Evolutionary conservation across 1,140 invertebrate species (phyloP).

Genomic region (Ctenoplectra terminalis): DNA sequence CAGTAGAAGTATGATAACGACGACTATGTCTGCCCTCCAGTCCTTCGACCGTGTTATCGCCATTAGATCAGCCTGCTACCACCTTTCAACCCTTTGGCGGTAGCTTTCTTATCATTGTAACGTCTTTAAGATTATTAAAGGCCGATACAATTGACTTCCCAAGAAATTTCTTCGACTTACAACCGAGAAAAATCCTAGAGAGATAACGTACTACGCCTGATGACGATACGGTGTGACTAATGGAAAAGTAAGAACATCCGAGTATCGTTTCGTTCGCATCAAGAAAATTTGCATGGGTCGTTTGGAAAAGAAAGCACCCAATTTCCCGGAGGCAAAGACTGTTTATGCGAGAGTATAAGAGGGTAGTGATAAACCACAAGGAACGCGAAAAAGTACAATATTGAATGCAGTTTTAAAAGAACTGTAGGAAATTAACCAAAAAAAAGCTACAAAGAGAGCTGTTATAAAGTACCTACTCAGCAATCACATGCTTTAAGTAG

Average conservation of each 20-base stretch:
- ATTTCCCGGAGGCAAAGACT: not conserved
- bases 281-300: not conserved
- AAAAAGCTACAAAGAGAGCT: not conserved
- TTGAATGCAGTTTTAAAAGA: not conserved
- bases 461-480: not conserved
- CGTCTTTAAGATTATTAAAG: constrained; percentile 18
- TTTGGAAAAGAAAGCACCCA: not conserved
- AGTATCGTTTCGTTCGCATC: not conserved
- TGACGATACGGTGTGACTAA: not conserved
- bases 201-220: not conserved
- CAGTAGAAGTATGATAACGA: constrained; percentile 4
- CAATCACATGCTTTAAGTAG: not conserved
- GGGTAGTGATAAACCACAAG: not conserved
- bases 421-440: not conserved
- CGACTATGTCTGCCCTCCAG: not conserved
- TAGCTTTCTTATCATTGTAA: not conserved
- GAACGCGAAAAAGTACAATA: not conserved
- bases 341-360: not conserved
- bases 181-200: too few species aligned
- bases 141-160: constrained; percentile 12
- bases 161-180: too few species aligned
- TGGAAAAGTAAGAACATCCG: not conserved
- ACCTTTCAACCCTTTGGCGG: not conserved
- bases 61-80: not conserved
- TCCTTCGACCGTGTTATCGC: not conserved